Percentiles rank a stretch among this genome's conserved stretches.
phyloP scores from a whole-genome alignment of 2,888 invertebrate genomes.

The Automeris io region DNA sequence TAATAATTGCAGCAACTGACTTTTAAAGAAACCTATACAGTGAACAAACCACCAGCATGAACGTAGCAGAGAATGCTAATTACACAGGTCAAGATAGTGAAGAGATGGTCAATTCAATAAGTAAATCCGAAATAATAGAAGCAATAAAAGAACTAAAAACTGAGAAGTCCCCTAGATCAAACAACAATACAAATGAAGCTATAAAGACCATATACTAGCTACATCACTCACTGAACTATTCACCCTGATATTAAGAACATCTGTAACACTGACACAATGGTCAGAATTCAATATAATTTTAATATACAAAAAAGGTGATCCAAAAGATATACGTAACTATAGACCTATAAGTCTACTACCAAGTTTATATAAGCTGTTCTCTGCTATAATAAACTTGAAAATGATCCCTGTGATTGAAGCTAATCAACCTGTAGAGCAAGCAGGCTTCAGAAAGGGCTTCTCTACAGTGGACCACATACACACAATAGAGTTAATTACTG shows the following conservation, averaged over 20 bases:
- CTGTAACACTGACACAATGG: conserved; percentile 9
- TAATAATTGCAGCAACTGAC: conserved; percentile 15
- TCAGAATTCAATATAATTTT: conserved; percentile 11
- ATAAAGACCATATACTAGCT: conserved; percentile 7
- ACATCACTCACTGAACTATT: conserved; percentile 11
- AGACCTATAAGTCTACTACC: conserved; percentile 13
- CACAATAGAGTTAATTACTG: conserved; percentile 10
- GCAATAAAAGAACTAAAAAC: conserved; percentile 10
- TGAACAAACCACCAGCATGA: neutral
- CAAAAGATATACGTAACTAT: conserved; percentile 13
- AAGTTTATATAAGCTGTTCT: conserved; percentile 12
- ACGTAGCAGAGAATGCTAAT: neutral
- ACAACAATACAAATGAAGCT: conserved; percentile 12
- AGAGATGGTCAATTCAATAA: conserved; percentile 1
- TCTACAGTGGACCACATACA: conserved; percentile 13
- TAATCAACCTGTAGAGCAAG: conserved; percentile 14
- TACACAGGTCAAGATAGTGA: neutral
- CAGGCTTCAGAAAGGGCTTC: no score
- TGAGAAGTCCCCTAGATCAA: conserved; percentile 10
- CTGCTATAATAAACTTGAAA: conserved; percentile 9
- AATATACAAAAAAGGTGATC: conserved; percentile 13
- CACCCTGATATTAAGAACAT: conserved; percentile 4
- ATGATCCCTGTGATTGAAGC: conserved; percentile 2
- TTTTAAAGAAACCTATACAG: conserved; percentile 15
- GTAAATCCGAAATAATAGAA: conserved; percentile 9